Conservation (phyloP, 2,113 vertebrate species). For the Cyanoderma ruficeps region DNA sequence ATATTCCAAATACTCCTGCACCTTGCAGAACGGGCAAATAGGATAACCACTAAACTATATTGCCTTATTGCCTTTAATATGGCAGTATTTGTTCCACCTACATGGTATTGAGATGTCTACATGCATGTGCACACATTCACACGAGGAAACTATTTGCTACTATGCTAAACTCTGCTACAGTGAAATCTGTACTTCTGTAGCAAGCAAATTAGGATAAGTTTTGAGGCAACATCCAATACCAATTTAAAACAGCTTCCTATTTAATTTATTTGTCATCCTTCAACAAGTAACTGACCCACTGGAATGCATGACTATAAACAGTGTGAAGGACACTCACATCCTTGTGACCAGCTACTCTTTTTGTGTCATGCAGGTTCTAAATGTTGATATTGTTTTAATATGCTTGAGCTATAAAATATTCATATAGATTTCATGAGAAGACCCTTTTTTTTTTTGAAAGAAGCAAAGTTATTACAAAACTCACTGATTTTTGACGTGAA, state of each 20-base stretch:
- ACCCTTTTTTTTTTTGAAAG: background rate
- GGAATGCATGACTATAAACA: constrained; percentile 40
- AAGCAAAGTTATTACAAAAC: constrained; percentile 14
- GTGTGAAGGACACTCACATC: constrained; percentile 47
- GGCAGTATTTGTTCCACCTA: background rate
- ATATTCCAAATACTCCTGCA: background rate
- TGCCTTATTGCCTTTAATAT: background rate
- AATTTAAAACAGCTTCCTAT: constrained; percentile 51
- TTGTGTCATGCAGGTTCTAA: constrained; percentile 32
- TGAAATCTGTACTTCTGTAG: constrained; percentile 53
- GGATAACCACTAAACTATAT: background rate
- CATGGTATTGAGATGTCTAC: background rate
- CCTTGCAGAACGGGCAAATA: background rate
- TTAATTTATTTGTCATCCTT: constrained; percentile 68
- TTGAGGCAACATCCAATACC: constrained; percentile 29
- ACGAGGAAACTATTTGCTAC: background rate
- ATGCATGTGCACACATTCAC: background rate
- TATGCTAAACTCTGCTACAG: background rate
- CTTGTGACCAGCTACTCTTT: constrained; percentile 45
- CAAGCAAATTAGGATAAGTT: constrained; percentile 60
- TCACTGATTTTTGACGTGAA: background rate
- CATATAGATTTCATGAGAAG: background rate
- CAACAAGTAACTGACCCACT: constrained; percentile 36
- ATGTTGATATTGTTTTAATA: constrained; percentile 29
- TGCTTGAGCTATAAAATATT: background rate